These are phyloP conservation scores for Drosophila atripex DNA, from an alignment of 2,888 invertebrate species.

Conservation along the genomic window DNA sequence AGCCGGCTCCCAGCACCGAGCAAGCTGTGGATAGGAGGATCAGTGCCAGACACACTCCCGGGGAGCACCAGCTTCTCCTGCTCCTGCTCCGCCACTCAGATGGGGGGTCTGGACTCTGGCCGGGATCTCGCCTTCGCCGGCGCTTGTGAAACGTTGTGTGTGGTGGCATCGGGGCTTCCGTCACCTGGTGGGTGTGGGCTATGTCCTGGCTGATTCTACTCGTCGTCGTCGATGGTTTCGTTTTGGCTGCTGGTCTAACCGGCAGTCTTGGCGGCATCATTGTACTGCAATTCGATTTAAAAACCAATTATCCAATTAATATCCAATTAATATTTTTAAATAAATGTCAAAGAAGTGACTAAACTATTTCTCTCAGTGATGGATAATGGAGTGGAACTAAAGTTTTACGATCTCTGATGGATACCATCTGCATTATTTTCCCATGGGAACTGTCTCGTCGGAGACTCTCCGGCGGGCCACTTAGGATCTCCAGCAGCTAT, in stretches of 20 bases:
- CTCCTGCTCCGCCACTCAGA: constrained; percentile 18
- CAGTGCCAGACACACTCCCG: constrained; percentile 63
- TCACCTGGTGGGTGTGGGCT: constrained; percentile 14
- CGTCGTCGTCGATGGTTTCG: constrained; percentile 44
- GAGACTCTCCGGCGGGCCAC: neutral
- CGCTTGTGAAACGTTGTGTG: constrained; percentile 56
- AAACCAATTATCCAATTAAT: constrained; percentile 16
- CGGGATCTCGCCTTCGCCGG: constrained; percentile 55
- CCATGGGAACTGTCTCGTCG: neutral
- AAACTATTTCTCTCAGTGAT: neutral
- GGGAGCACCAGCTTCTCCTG: constrained; percentile 39
- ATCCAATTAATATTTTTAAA: neutral
- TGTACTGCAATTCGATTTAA: constrained; percentile 48
- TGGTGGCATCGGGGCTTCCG: constrained; percentile 6
- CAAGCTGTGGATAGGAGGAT: constrained; percentile 78
- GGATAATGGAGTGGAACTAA: neutral
- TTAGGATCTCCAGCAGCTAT: constrained; percentile 3
- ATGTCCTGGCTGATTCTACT: constrained; percentile 39
- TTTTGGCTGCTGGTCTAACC: constrained; percentile 37
- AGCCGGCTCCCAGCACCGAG: constrained; percentile 76
- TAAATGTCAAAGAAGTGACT: neutral
- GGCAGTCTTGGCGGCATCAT: constrained; percentile 56
- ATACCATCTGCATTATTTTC: constrained; percentile 4
- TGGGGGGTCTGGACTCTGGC: constrained; percentile 11
- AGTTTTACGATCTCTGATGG: constrained; percentile 1